A percentile compares a stretch with the other conserved stretches of the same genome.
These are phyloP conservation scores for Columba livia DNA, from an alignment of 2,113 vertebrate genomes.

Conservation along the genomic window DNA sequence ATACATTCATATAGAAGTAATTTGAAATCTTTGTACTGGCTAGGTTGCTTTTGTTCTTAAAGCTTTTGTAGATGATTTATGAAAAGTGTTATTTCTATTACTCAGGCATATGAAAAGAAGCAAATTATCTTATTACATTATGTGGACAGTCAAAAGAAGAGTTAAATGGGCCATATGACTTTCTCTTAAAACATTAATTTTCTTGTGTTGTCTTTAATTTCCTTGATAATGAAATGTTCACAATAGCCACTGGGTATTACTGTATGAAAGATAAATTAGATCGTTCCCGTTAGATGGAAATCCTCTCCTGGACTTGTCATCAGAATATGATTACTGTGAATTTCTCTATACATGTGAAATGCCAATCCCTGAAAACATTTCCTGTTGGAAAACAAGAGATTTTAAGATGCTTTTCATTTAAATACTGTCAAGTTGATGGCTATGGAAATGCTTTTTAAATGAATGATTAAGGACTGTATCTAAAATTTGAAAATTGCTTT, in stretches of 20 bases:
- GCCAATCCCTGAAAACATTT: conserved; percentile 30
- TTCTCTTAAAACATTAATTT: conserved; percentile 64
- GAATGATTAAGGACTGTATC: conserved; percentile 49
- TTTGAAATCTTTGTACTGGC: neutral
- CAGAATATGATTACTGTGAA: conserved; percentile 50
- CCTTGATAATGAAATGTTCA: conserved; percentile 61
- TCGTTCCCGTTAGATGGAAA: conserved; percentile 53
- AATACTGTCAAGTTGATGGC: conserved; percentile 58
- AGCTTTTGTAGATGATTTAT: conserved; percentile 42
- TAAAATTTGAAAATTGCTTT: conserved; percentile 46
- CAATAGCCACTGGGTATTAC: conserved; percentile 63
- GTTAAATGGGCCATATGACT: conserved; percentile 47
- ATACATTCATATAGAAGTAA: conserved; percentile 6
- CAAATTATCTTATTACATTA: conserved; percentile 48
- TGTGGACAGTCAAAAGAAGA: conserved; percentile 52
- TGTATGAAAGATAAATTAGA: conserved; percentile 60
- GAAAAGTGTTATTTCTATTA: conserved; percentile 37
- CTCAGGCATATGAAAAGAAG: conserved; percentile 16
- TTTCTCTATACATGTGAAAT: conserved; percentile 58
- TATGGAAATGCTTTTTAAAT: conserved; percentile 64
- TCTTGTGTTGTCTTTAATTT: conserved; percentile 68
- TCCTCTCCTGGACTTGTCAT: conserved; percentile 55
- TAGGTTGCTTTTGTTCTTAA: conserved; percentile 9
- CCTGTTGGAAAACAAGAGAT: conserved; percentile 63
- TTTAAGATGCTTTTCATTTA: conserved; percentile 61